Base-by-base conservation (phyloP, 1,140 invertebrate genomes). In the Aphelenchoides fujianensis region DNA sequence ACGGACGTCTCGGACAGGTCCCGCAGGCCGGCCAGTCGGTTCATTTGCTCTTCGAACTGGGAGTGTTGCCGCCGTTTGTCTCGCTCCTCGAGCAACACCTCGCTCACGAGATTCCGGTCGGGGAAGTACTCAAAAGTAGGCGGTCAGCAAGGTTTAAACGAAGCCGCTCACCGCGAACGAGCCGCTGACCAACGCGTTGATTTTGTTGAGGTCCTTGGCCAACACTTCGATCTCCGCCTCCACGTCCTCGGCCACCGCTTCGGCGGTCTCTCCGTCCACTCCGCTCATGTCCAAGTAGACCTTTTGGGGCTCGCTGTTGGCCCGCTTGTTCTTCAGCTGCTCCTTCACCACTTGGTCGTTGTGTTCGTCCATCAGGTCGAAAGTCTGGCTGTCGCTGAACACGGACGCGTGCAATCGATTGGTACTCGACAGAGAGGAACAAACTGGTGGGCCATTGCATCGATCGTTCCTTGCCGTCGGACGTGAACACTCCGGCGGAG, bases 291-390 rank as follows among this genome's bases (percentile, higher is more conserved):
- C 37, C 19, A 71, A 37, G 55, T 59, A 5, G 9, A 3, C 23
- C 0, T 31, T 5, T 3, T 64, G 37, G 12, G 37, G 59, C 3
- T 7, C 3, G 12, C 19, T 62, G 3, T 54, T 68, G 23, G 27
- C 31, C n/a, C 3, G 28, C 36, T 57, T 59, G 31, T 69, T 27
- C 27, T 69, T 41, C 7, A 27, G n/a, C 27, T 57, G 32, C 23
- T 27, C 23, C 19, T 41, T 27, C 3, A 71, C 35, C 34, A 61
- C 35, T 54, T 36, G 5, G 30, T 48, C 75, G 30, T 63, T 37
- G 31, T 78, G 78, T 35, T 78, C 78, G 16, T 78, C 78, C 68
- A 78, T 23, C 9, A 80, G n/a, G 35, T 78, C 76, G 52, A 77
- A 53, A 3, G 74, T 82, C 12, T 69, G 35, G 23, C 31, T 72